phyloP scores from a whole-genome alignment of 2,113 vertebrate species.

The Bujurquina vittata region DNA sequence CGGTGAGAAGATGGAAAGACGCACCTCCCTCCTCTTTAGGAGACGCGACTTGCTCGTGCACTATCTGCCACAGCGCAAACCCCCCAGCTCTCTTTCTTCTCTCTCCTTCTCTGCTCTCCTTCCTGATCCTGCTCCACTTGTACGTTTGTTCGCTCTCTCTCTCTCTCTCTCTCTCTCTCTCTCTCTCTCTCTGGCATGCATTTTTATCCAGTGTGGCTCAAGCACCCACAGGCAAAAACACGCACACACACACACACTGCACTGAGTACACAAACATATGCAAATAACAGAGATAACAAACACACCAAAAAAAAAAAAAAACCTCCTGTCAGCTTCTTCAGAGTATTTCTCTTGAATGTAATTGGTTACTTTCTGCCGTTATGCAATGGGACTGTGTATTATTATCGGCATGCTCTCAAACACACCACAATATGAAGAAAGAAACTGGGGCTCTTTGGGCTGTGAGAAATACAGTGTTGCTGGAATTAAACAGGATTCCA shows the following conservation, averaged over 20 bases:
- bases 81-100: conserved; percentile 26
- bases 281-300: conserved; percentile 35
- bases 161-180: conserved; percentile 60
- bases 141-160: conserved; percentile 43
- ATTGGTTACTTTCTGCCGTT: not conserved
- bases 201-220: conserved; percentile 47
- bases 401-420: not conserved
- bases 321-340: conserved; percentile 1
- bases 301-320: not conserved
- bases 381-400: not conserved
- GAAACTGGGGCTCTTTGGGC: not conserved
- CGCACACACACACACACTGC: conserved; percentile 23
- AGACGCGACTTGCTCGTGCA: conserved; percentile 54
- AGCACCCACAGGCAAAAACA: conserved; percentile 2
- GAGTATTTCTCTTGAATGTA: not conserved
- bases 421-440: not conserved
- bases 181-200: conserved; percentile 58
- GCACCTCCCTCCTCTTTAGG: conserved; percentile 48
- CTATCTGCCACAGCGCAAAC: conserved; percentile 39
- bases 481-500: conserved; percentile 6
- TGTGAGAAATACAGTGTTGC: not conserved
- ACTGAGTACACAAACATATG: conserved; percentile 39
- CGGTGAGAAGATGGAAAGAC: conserved; percentile 40
- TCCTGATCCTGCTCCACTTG: conserved; percentile 52
- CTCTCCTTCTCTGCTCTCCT: conserved; percentile 45